These are phyloP conservation scores for Oplegnathus fasciatus DNA, from an alignment of 2,113 vertebrate species.

Conservation along the genomic window DNA sequence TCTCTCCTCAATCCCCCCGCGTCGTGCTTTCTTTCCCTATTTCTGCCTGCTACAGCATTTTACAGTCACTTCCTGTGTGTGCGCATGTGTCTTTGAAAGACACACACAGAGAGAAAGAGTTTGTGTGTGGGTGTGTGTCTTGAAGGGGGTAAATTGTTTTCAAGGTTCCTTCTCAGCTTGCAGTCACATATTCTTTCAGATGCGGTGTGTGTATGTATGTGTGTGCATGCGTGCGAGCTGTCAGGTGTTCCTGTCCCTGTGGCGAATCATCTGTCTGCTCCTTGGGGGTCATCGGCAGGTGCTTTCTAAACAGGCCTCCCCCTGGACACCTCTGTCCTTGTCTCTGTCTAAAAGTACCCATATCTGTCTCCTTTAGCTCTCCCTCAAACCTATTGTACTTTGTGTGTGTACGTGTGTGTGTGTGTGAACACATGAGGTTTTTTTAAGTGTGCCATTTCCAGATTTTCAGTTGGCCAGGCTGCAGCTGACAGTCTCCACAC, in stretches of 20 bases:
- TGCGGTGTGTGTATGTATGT: slow-evolving; percentile 12
- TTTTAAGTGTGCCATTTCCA: neutral
- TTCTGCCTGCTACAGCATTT: slow-evolving; percentile 45
- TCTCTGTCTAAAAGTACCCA: slow-evolving; percentile 49
- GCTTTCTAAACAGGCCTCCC: slow-evolving; percentile 67
- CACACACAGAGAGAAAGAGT: slow-evolving; percentile 5
- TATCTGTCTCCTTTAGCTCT: slow-evolving; percentile 41
- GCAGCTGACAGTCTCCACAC: neutral
- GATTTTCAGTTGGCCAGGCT: neutral
- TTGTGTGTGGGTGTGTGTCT: slow-evolving; percentile 19
- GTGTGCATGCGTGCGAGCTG: slow-evolving; percentile 22
- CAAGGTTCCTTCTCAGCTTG: slow-evolving; percentile 55
- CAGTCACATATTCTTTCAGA: slow-evolving; percentile 45
- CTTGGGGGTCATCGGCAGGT: slow-evolving; percentile 56
- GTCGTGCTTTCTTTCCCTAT: slow-evolving; percentile 9
- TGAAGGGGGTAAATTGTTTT: slow-evolving; percentile 63
- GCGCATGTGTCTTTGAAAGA: slow-evolving; percentile 10
- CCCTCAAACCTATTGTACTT: slow-evolving; percentile 20
- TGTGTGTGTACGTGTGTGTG: neutral
- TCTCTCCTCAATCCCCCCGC: neutral
- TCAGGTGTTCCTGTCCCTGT: slow-evolving; percentile 48
- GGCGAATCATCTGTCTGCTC: slow-evolving; percentile 71
- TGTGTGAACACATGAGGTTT: neutral
- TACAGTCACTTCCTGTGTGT: slow-evolving; percentile 2
- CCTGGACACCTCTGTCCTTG: slow-evolving; percentile 59